Evolutionary conservation across 2,113 vertebrate species (phyloP).

Genomic region (Cyprinodon tularosa): DNA sequence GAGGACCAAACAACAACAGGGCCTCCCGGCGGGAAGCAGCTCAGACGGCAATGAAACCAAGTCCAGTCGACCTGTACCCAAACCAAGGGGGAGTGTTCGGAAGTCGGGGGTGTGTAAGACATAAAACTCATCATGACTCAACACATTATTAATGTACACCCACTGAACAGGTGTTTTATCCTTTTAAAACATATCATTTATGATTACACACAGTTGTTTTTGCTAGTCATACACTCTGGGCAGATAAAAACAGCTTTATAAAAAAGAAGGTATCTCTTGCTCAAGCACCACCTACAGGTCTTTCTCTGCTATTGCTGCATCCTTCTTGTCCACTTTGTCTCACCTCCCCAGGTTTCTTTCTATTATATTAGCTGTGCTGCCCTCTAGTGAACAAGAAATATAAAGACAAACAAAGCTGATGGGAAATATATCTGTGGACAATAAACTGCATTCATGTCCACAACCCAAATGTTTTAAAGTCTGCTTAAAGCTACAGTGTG

Average conservation of each 20-base stretch:
- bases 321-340: constrained; percentile 6
- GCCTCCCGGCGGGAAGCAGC: constrained; percentile 59
- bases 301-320: constrained; percentile 1
- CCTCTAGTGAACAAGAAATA: constrained; percentile 44
- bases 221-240: background rate
- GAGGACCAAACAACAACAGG: constrained; percentile 83
- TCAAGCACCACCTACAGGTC: constrained; percentile 4
- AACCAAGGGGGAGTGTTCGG: constrained; percentile 86
- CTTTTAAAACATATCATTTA: background rate
- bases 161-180: background rate
- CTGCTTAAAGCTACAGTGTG: too few relatives aligned
- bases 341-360: background rate
- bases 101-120: constrained; percentile 87
- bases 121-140: background rate
- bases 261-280: background rate
- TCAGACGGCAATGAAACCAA: constrained; percentile 85
- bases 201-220: background rate
- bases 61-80: constrained; percentile 92
- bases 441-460: too few relatives aligned
- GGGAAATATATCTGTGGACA: background rate
- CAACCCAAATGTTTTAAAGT: too few relatives aligned
- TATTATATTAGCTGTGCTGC: constrained; percentile 25
- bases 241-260: background rate
- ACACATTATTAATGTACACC: background rate
- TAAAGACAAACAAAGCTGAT: constrained; percentile 3